These are phyloP conservation scores for Euclidia mi DNA, from an alignment of 2,888 invertebrate genomes.

Conservation along the genomic window DNA sequence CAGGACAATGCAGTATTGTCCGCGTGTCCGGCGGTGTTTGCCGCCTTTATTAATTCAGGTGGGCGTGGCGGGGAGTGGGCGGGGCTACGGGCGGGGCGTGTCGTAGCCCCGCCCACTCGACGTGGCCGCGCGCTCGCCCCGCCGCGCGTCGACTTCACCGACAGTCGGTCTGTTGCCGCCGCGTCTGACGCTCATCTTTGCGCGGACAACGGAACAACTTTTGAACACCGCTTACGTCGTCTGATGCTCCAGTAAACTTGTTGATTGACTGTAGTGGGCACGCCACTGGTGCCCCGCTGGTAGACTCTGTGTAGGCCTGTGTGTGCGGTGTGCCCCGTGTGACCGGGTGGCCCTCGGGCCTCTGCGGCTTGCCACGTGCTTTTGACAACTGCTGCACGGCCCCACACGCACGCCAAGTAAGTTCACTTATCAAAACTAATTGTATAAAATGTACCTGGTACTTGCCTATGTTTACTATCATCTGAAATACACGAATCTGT, in stretches of 20 bases:
- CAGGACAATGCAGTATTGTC: conserved; percentile 88
- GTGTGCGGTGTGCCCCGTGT: conserved; percentile 54
- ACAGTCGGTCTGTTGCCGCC: conserved; percentile 84
- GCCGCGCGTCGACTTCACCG: conserved; percentile 38
- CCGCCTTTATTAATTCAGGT: conserved; percentile 89
- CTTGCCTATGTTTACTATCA: too few relatives aligned
- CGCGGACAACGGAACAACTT: conserved; percentile 69
- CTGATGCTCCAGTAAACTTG: conserved; percentile 44
- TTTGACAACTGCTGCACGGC: conserved; percentile 67
- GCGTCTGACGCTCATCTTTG: conserved; percentile 76
- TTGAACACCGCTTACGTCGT: conserved; percentile 65
- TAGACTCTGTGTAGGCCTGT: conserved; percentile 44
- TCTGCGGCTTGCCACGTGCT: conserved; percentile 61
- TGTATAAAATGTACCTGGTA: background rate
- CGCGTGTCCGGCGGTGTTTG: conserved; percentile 89
- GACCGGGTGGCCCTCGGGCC: conserved; percentile 58
- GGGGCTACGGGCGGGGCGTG: conserved; percentile 72
- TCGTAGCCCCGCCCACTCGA: conserved; percentile 60
- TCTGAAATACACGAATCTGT: too few relatives aligned
- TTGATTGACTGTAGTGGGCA: conserved; percentile 30
- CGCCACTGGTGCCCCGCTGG: conserved; percentile 31
- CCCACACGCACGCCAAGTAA: conserved; percentile 84
- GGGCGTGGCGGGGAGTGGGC: conserved; percentile 82
- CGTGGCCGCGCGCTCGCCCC: conserved; percentile 67
- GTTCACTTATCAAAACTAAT: conserved; percentile 53